A percentile compares a stretch with the other conserved stretches of the same genome.
Evolutionary conservation across 2,888 invertebrate species (phyloP).

Genomic region (Machimus rusticus): DNA sequence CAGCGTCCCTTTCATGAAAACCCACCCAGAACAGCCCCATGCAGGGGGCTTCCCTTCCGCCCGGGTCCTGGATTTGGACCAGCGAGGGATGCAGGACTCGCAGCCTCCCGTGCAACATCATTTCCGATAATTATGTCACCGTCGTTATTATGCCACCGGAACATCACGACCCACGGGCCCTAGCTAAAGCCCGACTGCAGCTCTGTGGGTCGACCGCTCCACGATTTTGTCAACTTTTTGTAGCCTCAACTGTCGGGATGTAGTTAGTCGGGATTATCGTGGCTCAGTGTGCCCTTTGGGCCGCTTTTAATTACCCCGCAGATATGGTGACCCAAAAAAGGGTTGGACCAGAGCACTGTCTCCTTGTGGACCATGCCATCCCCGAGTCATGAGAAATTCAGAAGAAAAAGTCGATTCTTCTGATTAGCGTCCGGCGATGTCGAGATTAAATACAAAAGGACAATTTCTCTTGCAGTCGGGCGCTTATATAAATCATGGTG

Average conservation of each 20-base stretch:
- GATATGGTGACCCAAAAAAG: neutral
- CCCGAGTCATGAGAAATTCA: neutral
- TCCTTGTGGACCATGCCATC: neutral
- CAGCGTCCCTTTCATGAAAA: neutral
- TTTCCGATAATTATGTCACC: constrained; percentile 35
- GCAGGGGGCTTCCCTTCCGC: neutral
- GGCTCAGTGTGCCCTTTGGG: neutral
- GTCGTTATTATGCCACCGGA: constrained; percentile 22
- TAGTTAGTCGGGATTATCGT: neutral
- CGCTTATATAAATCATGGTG: neutral
- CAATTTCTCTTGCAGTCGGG: neutral
- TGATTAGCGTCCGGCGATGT: neutral
- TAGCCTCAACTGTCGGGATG: neutral
- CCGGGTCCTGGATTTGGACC: neutral
- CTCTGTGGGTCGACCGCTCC: neutral
- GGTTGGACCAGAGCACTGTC: neutral
- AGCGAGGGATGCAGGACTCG: neutral
- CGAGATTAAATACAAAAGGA: neutral
- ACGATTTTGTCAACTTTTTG: neutral
- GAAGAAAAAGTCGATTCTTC: neutral
- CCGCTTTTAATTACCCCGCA: neutral
- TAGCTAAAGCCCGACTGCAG: neutral
- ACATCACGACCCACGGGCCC: neutral
- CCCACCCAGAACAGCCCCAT: neutral
- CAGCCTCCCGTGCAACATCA: constrained; percentile 12